phyloP scores from a whole-genome alignment of 2,797 vertebrate species.

The Discoglossus pictus region DNA sequence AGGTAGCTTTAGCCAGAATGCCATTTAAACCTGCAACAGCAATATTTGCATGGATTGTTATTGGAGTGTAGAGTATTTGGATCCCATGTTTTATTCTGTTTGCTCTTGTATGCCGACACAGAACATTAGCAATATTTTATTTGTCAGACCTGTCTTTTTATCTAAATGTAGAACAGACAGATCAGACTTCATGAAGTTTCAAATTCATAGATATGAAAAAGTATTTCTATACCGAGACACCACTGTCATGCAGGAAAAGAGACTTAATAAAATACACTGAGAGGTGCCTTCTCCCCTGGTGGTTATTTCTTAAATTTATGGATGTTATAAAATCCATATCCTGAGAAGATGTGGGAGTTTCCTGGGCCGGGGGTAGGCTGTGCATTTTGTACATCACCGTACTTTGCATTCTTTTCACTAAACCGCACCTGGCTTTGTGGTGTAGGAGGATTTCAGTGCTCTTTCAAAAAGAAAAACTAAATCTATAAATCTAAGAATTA shows the following conservation, averaged over 20 bases:
- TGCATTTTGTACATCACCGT: constrained; percentile 29
- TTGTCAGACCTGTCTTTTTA: constrained; percentile 8
- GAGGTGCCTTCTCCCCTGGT: constrained; percentile 39
- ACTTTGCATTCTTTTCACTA: constrained; percentile 1
- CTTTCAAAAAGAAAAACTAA: neutral
- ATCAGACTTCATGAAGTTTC: constrained; percentile 2
- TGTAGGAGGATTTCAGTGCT: neutral
- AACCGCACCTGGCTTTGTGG: constrained; percentile 33
- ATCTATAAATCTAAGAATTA: too few relatives aligned
- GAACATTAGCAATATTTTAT: constrained; percentile 21
- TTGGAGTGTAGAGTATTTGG: too few relatives aligned
- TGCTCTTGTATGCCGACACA: constrained; percentile 1
- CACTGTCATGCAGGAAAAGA: neutral
- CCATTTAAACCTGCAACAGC: too few relatives aligned
- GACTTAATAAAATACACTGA: constrained; percentile 36
- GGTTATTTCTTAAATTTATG: constrained; percentile 40
- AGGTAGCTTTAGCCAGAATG: too few relatives aligned
- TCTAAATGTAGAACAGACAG: constrained; percentile 16
- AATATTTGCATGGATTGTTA: too few relatives aligned
- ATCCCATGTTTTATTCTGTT: too few relatives aligned
- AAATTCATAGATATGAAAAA: constrained; percentile 13
- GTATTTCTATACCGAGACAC: constrained; percentile 6
- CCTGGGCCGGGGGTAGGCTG: constrained; percentile 16
- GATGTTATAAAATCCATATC: constrained; percentile 50
- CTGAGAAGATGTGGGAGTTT: constrained; percentile 44